Base-by-base conservation (phyloP, 2,797 vertebrate species). In the Parauchenoglanis punctatus region DNA sequence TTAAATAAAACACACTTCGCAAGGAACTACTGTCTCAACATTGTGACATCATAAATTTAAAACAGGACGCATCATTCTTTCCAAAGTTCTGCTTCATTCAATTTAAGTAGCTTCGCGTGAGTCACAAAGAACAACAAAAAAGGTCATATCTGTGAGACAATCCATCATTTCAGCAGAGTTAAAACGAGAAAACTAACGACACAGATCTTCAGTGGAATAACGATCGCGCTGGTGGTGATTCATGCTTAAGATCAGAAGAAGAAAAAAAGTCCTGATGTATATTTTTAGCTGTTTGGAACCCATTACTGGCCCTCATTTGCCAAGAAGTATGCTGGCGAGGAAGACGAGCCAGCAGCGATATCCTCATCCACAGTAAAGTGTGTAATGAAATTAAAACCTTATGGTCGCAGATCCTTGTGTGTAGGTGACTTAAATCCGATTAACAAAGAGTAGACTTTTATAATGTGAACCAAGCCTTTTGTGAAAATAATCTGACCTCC, bases 401-500 rank as follows among this genome's bases (percentile, higher is more conserved):
- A 77, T 3, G 15, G 75, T 28, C 7, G 5, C 44, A 12, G 3
- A 17, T 68, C 15, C 67, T 68, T 8, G 25, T 46, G 23, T 61
- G 5, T 0, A 59, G 11, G 4, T 61, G 56, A n/a, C 54, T 3
- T 61, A 7, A 61, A 40, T 59, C 31, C 25, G 54, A 80, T 58
- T 18, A 56, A 58, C 58, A 23, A 35, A 2, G 15, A 31, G 7
- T 10, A 58, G 77, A 59, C n/a, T 44, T 49, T 0, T 12, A 80
- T 81, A 28, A 65, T 65, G 7, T 28, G 7, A 81, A 44, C 25
- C 23, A 23, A 46, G 58, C 23, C 13, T 44, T 40, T n/a, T 46
- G 25, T 13, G 40, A 40, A 82, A 70, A 58, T 52, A 72, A 70
- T 52, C 13, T 73, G 70, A 61, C 81, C 86, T 56, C 63, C 15